A percentile compares a stretch with the other conserved stretches of the same genome.
phyloP scores from a whole-genome alignment of 2,113 vertebrate genomes.

The Albula glossodonta region DNA sequence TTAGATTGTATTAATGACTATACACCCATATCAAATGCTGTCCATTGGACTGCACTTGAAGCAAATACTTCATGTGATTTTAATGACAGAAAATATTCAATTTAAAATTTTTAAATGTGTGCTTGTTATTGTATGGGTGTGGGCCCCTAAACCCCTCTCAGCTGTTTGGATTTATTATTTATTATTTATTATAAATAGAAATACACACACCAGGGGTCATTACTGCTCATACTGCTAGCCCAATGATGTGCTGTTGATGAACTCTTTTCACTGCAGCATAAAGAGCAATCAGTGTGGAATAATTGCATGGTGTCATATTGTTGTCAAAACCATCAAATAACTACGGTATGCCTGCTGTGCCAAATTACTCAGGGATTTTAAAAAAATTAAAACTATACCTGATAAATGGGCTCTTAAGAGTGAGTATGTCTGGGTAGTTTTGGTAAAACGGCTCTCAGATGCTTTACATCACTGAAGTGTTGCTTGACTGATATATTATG shows the following conservation, averaged over 20 bases:
- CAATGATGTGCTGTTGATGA: neutral
- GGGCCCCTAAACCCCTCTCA: neutral
- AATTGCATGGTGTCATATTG: neutral
- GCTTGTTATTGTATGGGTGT: neutral
- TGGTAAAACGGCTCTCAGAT: neutral
- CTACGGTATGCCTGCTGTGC: neutral
- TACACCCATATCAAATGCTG: too few species aligned
- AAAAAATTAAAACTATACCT: neutral
- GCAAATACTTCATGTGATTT: too few species aligned
- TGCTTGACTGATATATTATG: neutral
- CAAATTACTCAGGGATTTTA: neutral
- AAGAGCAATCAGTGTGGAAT: neutral
- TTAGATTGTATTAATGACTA: too few species aligned
- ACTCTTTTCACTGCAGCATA: neutral
- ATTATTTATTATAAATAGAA: neutral
- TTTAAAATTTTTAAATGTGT: too few species aligned
- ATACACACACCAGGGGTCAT: neutral
- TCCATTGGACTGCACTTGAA: too few species aligned
- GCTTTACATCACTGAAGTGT: neutral
- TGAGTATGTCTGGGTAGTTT: neutral
- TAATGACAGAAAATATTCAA: too few species aligned
- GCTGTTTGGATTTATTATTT: neutral
- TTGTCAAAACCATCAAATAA: neutral
- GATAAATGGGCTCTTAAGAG: neutral
- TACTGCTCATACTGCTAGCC: neutral